These are phyloP conservation scores for Xyrichtys novacula DNA, from an alignment of 2,797 vertebrate genomes.

Conservation along the genomic window DNA sequence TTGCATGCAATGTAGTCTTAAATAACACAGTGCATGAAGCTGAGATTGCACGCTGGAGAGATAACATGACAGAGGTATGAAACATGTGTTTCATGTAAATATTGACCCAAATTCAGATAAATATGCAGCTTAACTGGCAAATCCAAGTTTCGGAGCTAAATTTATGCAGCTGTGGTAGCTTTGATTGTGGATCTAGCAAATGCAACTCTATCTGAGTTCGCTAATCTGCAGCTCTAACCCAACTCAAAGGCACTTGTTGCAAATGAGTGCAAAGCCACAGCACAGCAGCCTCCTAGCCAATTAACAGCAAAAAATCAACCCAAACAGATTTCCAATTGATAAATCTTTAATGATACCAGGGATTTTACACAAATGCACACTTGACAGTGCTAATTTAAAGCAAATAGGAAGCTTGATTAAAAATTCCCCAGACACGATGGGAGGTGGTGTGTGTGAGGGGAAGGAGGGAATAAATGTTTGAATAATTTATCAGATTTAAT, in stretches of 20 bases:
- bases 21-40: not conserved
- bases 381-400: conserved; percentile 97
- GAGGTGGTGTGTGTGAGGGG: not conserved
- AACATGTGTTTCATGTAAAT: not conserved
- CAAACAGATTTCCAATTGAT: conserved; percentile 95
- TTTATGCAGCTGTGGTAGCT: not conserved
- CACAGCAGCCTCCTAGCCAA: conserved; percentile 86
- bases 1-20: not conserved
- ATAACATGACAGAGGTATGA: not conserved
- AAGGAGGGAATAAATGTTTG: conserved; percentile 87
- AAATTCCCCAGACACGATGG: conserved; percentile 90
- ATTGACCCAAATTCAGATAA: not conserved
- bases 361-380: conserved; percentile 96
- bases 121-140: not conserved
- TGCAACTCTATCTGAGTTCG: not conserved
- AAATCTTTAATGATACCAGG: conserved; percentile 98
- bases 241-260: conserved; percentile 79
- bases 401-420: conserved; percentile 98
- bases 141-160: not conserved
- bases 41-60: not conserved
- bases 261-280: conserved; percentile 56
- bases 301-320: conserved; percentile 94
- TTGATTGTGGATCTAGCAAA: not conserved
- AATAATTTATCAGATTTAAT: conserved; percentile 96
- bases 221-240: conserved; percentile 11